Percentiles rank a stretch among this genome's conserved stretches.
Conservation (phyloP, 2,113 vertebrate genomes). For the Platichthys stellatus region DNA sequence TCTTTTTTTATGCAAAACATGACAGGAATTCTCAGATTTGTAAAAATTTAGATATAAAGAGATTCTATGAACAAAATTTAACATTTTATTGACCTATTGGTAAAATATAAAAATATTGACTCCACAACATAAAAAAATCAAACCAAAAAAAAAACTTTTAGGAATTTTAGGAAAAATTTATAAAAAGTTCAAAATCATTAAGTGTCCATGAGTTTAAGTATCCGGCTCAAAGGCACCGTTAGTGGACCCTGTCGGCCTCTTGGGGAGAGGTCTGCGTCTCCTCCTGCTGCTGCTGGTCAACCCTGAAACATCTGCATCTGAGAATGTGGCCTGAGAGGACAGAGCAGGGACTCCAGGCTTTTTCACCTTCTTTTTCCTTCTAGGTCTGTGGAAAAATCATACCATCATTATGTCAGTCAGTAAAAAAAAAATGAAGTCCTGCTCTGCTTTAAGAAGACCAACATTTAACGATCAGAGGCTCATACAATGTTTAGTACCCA, state of each 20-base stretch:
- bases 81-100: not conserved
- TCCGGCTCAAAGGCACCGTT: conserved; percentile 82
- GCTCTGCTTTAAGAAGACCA: not conserved
- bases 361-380: conserved; percentile 84
- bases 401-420: not conserved
- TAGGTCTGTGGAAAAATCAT: conserved; percentile 65
- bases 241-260: conserved; percentile 71
- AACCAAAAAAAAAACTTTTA: not conserved
- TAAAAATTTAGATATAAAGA: not conserved
- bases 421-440: not conserved
- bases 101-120: conserved; percentile 22
- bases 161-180: not conserved
- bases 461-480: not conserved
- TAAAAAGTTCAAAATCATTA: not conserved
- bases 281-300: conserved; percentile 66
- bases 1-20: conserved; percentile 17
- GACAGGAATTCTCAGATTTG: not conserved
- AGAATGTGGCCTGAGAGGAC: conserved; percentile 58
- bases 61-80: not conserved
- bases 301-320: conserved; percentile 70
- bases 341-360: conserved; percentile 58
- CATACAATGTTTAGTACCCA: not conserved
- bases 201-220: conserved; percentile 25
- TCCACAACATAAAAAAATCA: conserved; percentile 4
- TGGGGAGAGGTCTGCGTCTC: conserved; percentile 75